These are phyloP conservation scores for Aptenodytes patagonicus DNA, from an alignment of 2,113 vertebrate species.

Conservation along the genomic window DNA sequence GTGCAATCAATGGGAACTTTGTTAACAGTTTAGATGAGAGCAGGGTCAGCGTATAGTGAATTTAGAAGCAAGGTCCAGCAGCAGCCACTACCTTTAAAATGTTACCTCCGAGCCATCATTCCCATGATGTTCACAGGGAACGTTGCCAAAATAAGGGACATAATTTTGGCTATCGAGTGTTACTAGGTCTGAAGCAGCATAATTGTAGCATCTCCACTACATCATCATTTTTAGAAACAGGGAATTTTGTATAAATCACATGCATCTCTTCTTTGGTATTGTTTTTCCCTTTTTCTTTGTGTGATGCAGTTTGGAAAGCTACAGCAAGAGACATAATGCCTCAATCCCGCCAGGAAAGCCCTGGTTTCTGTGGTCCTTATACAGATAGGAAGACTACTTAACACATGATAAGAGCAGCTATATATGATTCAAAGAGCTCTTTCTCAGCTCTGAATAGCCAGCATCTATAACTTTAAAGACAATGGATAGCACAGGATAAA, in stretches of 20 bases:
- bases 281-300: background rate
- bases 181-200: background rate
- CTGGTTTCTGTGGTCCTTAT: background rate
- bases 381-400: background rate
- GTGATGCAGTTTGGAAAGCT: background rate
- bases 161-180: background rate
- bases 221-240: background rate
- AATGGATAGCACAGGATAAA: background rate
- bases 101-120: background rate
- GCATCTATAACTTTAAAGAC: background rate
- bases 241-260: background rate
- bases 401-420: background rate
- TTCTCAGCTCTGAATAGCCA: background rate
- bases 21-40: background rate
- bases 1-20: background rate
- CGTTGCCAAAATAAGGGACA: background rate
- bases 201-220: background rate
- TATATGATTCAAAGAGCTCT: background rate
- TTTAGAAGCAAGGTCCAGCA: background rate
- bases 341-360: background rate
- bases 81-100: background rate
- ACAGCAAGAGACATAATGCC: background rate
- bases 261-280: background rate
- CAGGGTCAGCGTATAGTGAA: fast-evolving
- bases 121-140: background rate